Percentiles rank a stretch among this genome's conserved stretches.
Conservation (phyloP, 1,140 invertebrate genomes). For the Drosophila setifemur region DNA sequence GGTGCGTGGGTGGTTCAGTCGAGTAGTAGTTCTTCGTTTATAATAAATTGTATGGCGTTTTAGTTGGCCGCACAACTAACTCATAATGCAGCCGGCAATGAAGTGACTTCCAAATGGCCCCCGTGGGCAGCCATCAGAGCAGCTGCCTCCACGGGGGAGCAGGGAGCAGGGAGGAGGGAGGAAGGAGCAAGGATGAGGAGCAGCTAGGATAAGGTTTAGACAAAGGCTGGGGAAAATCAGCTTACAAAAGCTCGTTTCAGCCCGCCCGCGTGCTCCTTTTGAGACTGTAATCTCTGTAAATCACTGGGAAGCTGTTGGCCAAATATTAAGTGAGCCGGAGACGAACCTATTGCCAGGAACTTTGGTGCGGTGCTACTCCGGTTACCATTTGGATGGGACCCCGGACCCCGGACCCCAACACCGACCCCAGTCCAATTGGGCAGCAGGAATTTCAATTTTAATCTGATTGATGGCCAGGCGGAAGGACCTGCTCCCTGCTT, state of each 20-base stretch:
- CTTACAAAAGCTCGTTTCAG: slow-evolving; percentile 51
- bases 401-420: background rate
- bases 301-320: slow-evolving; percentile 46
- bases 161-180: no score
- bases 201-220: slow-evolving; percentile 32
- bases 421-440: slow-evolving; percentile 3
- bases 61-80: slow-evolving; percentile 45
- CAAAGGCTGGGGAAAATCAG: slow-evolving; percentile 45
- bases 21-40: slow-evolving; percentile 16
- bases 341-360: slow-evolving; percentile 4
- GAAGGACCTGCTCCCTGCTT: slow-evolving; percentile 1
- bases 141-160: no score
- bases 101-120: slow-evolving; percentile 50
- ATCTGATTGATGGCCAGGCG: slow-evolving; percentile 38
- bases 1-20: background rate
- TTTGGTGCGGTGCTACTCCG: no score
- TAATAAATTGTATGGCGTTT: slow-evolving; percentile 61
- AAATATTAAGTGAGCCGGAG: slow-evolving; percentile 43
- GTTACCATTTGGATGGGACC: slow-evolving; percentile 10
- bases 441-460: slow-evolving; percentile 44
- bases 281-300: slow-evolving; percentile 42
- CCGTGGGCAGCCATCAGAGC: slow-evolving; percentile 8
- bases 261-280: slow-evolving; percentile 2
- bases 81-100: slow-evolving; percentile 54
- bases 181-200: slow-evolving; percentile 15